Conservation (phyloP, 2,888 invertebrate species). For the Junonia oenone region DNA sequence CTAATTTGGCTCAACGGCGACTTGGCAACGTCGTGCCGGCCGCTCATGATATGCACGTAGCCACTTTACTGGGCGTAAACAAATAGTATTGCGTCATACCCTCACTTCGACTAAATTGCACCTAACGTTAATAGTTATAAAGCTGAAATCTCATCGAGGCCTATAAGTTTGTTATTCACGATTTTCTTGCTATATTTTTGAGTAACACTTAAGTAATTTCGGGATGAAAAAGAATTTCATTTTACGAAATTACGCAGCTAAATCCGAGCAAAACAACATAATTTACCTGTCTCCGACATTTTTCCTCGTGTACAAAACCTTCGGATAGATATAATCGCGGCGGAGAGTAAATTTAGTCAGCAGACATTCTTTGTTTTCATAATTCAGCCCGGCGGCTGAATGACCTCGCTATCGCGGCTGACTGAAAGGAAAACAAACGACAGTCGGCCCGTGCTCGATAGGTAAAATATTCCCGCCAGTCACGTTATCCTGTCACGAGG, state of each 20-base stretch:
- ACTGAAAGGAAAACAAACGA: slow-evolving; percentile 15
- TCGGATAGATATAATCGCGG: slow-evolving; percentile 1
- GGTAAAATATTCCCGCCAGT: slow-evolving; percentile 36
- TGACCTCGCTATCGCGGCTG: slow-evolving; percentile 14
- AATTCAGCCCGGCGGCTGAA: background rate
- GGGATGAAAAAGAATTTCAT: slow-evolving; percentile 27
- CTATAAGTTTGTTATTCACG: slow-evolving; percentile 52
- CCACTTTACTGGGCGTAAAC: slow-evolving; percentile 61
- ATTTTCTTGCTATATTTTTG: slow-evolving; percentile 48
- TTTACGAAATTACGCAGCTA: slow-evolving; percentile 22
- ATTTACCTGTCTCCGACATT: background rate
- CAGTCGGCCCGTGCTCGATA: slow-evolving; percentile 9
- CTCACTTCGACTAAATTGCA: slow-evolving; percentile 41
- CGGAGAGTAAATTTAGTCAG: background rate
- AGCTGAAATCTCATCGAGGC: slow-evolving; percentile 34
- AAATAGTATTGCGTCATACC: slow-evolving; percentile 66
- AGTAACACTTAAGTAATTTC: slow-evolving; percentile 25
- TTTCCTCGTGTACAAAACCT: slow-evolving; percentile 3
- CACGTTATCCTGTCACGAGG: slow-evolving; percentile 60
- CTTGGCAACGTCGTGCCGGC: slow-evolving; percentile 57
- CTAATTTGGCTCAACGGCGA: slow-evolving; percentile 67
- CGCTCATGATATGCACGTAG: slow-evolving; percentile 35
- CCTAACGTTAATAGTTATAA: slow-evolving; percentile 37
- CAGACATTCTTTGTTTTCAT: slow-evolving; percentile 1
- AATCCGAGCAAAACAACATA: slow-evolving; percentile 5